Percentiles rank a stretch among this genome's conserved stretches.
phyloP scores from a whole-genome alignment of 2,797 vertebrate species.

The Babyrousa celebensis region DNA sequence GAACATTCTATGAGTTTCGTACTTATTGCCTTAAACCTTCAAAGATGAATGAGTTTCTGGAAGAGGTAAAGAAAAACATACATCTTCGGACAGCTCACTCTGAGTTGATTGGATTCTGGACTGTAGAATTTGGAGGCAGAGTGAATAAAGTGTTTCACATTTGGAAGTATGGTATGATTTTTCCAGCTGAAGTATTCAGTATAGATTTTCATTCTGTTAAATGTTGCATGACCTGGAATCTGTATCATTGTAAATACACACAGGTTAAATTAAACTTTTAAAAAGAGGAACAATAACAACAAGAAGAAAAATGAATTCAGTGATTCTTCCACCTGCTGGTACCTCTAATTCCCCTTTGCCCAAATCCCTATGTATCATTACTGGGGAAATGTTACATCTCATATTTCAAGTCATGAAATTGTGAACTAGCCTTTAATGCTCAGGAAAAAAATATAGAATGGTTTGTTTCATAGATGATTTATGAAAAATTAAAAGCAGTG shows the following conservation, averaged over 20 bases:
- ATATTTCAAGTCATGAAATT: not conserved
- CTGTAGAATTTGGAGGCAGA: conserved; percentile 93
- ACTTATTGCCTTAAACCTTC: conserved; percentile 94
- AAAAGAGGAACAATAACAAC: not conserved
- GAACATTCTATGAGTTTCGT: conserved; percentile 96
- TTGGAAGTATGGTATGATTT: conserved; percentile 97
- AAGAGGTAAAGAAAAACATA: conserved; percentile 92
- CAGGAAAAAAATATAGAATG: conserved; percentile 22
- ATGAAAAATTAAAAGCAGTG: conserved; percentile 36
- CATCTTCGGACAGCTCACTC: conserved; percentile 95
- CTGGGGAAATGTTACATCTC: not conserved
- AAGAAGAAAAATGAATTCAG: not conserved
- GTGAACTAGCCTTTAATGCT: conserved; percentile 30
- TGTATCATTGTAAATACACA: not conserved
- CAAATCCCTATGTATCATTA: not conserved
- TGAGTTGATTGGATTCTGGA: conserved; percentile 96
- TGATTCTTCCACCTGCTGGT: not conserved
- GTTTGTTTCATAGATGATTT: not conserved
- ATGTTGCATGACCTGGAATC: not conserved
- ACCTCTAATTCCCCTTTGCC: not conserved
- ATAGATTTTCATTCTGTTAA: conserved; percentile 11
- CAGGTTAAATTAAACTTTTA: conserved; percentile 23
- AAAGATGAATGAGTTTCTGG: conserved; percentile 94
- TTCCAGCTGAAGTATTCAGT: not conserved
- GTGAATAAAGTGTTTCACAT: conserved; percentile 96